Conservation (phyloP, 1,140 invertebrate genomes). For the Venustaconcha ellipsiformis region DNA sequence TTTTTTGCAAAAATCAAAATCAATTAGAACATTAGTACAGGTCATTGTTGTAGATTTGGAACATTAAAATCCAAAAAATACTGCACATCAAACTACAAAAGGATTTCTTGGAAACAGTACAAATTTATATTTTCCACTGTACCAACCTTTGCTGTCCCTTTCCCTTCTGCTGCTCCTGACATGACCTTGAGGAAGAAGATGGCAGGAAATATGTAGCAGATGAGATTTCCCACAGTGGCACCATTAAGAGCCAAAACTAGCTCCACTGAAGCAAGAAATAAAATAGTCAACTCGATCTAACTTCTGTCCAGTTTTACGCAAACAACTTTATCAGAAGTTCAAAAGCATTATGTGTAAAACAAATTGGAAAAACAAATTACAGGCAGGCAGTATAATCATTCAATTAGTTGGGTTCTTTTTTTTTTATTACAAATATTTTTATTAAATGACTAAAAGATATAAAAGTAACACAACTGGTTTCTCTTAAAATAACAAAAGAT, state of each 20-base stretch:
- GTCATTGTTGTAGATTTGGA: not conserved
- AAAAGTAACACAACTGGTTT: too few relatives aligned
- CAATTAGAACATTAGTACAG: too few relatives aligned
- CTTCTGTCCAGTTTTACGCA: not conserved
- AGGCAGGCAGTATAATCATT: too few relatives aligned
- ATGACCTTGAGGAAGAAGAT: constrained; percentile 73
- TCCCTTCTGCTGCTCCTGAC: constrained; percentile 68
- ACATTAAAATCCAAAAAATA: not conserved
- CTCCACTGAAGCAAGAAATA: constrained; percentile 77
- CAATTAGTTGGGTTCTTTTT: too few relatives aligned
- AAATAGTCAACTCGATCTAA: not conserved
- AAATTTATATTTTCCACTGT: not conserved
- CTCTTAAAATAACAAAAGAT: too few relatives aligned
- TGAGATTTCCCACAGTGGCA: constrained; percentile 94
- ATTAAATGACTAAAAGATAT: too few relatives aligned
- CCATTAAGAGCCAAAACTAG: constrained; percentile 92
- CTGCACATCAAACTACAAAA: not conserved
- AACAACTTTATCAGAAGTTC: too few relatives aligned
- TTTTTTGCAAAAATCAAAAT: not conserved
- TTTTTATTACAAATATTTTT: too few relatives aligned
- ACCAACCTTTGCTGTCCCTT: constrained; percentile 69
- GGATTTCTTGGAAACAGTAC: not conserved
- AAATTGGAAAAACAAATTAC: too few relatives aligned
- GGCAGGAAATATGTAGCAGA: constrained; percentile 92
- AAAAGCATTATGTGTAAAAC: too few relatives aligned